phyloP scores from a whole-genome alignment of 2,888 invertebrate species.

The Unio delphinus region DNA sequence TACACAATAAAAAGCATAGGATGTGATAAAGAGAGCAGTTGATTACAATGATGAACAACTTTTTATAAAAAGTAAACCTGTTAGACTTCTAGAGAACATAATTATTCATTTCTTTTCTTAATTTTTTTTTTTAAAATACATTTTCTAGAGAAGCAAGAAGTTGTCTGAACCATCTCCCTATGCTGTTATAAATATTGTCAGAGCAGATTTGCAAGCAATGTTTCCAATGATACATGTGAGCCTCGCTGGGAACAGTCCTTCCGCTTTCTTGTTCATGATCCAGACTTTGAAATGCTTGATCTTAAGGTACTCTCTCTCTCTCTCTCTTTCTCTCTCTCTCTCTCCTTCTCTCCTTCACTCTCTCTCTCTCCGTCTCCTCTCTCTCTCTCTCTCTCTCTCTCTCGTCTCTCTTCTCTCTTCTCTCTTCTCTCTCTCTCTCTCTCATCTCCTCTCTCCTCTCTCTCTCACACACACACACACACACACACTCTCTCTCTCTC shows the following conservation, averaged over 20 bases:
- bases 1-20: too few relatives aligned
- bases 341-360: too few relatives aligned
- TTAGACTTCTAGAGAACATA: not conserved
- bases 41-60: too few relatives aligned
- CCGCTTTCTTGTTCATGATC: conserved; percentile 92
- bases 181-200: conserved; percentile 81
- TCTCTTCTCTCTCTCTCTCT: too few relatives aligned
- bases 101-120: not conserved
- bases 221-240: conserved; percentile 80
- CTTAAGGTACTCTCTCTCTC: conserved; percentile 78
- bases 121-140: not conserved
- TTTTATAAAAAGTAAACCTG: not conserved
- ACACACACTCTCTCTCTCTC: too few relatives aligned
- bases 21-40: too few relatives aligned
- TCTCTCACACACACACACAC: too few relatives aligned
- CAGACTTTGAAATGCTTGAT: conserved; percentile 88
- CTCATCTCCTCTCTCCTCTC: conserved; percentile 8
- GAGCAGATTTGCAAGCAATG: conserved; percentile 52
- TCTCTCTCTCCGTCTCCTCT: too few relatives aligned
- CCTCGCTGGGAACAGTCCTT: conserved; percentile 97
- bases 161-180: conserved; percentile 85
- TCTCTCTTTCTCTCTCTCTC: too few relatives aligned
- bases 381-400: too few relatives aligned
- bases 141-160: conserved; percentile 67
- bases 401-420: too few relatives aligned